Evolutionary conservation across 2,113 vertebrate species (phyloP).

Genomic region (Gymnogyps californianus): DNA sequence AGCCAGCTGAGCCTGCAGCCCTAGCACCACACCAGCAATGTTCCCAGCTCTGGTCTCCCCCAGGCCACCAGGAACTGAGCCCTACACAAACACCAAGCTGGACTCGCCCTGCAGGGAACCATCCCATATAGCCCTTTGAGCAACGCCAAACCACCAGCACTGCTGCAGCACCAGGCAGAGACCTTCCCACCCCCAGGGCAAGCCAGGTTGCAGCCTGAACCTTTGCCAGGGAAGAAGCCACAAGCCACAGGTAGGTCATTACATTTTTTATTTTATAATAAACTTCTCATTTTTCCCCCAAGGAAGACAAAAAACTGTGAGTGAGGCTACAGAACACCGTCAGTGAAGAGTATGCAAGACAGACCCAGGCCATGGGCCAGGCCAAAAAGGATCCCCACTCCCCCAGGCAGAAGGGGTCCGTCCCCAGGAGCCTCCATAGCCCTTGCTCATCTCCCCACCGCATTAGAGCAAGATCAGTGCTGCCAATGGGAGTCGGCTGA

Average conservation of each 20-base stretch:
- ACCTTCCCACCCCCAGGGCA: neutral
- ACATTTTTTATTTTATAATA: slow-evolving; percentile 63
- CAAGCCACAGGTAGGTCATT: neutral
- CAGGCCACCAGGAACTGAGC: accelerated
- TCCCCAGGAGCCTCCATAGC: neutral
- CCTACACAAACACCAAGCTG: no score
- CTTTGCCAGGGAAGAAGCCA: neutral
- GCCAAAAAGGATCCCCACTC: neutral
- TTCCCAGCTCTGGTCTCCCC: neutral
- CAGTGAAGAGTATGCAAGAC: neutral
- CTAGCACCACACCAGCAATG: neutral
- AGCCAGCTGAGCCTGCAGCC: neutral
- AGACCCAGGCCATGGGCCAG: neutral
- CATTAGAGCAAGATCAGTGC: neutral
- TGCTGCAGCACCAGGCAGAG: neutral
- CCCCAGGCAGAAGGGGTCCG: neutral
- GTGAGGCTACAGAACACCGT: slow-evolving; percentile 42
- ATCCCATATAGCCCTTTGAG: neutral
- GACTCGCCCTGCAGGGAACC: neutral
- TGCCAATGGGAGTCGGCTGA: neutral
- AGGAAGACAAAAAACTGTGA: slow-evolving; percentile 51
- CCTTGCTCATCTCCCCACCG: neutral
- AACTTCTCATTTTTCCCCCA: slow-evolving; percentile 34
- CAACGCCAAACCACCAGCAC: neutral
- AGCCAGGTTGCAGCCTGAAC: neutral